Base-by-base conservation (phyloP, 2,113 vertebrate species). In the Protomyctophum bolini region DNA sequence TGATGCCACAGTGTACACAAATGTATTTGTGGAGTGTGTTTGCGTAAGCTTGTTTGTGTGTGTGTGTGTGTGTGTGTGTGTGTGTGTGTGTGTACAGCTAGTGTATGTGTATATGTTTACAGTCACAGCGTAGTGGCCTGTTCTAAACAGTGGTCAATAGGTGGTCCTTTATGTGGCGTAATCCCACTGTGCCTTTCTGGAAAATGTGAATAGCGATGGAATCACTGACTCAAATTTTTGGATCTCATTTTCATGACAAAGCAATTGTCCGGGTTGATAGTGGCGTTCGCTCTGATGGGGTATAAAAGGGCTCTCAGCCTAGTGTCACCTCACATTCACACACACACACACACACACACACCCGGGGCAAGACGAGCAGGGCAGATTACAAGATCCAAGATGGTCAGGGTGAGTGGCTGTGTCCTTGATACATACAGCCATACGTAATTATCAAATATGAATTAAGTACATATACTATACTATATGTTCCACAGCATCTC, bases 181-280 rank as follows among this genome's bases (percentile, higher is more conserved):
- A 97, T 96, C 94, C 93, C 89, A 79, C 80, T 70, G 93, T 86
- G 83, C 89, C 94, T 94, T 94, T 95, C 93, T 95, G 92, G 93
- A 96, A 96, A 91, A 87, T 66, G 60, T 90, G 92, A 94, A 88
- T 93, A 93, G 93, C 83, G 79, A 83, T 91, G 84, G 93, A 96
- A 95, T 90, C 92, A 94, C 94, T 95, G 95, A 96, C 91, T 95
- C 94, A 94, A 94, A 94, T 94, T 94, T 21, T 95, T 96, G 95
- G 94, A 95, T 95, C 87, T 91, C 65, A 84, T 95, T 95, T 92
- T 95, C 94, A 95, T 95, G 94, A 96, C 94, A 88, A 94, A 95
- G 94, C 93, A 86, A 75, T 91, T 93, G 91, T 92, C 86, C 91
- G 80, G 59, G 33, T 71, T 92, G 88, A 87, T 66, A 77, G 86